Percentiles rank a stretch among this genome's conserved stretches.
phyloP scores from a whole-genome alignment of 1,140 invertebrate species.

The Apis mellifera region DNA sequence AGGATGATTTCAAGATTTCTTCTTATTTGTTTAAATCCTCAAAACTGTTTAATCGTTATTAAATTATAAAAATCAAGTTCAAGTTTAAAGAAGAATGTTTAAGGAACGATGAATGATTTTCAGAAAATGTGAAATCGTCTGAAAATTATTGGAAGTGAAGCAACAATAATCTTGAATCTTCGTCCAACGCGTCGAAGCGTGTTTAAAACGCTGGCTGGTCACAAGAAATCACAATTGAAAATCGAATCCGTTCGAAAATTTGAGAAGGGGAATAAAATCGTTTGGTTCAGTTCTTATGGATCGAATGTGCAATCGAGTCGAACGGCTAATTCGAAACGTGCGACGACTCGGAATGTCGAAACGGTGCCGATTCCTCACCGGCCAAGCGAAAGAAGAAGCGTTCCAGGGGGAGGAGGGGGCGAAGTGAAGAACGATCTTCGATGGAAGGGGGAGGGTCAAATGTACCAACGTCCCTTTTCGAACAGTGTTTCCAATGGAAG shows the following conservation, averaged over 20 bases:
- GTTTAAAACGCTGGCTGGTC: too few species aligned
- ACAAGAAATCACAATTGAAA: too few species aligned
- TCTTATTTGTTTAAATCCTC: too few species aligned
- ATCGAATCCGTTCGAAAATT: neutral
- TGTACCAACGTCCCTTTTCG: conserved; percentile 6
- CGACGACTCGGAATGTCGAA: conserved; percentile 75
- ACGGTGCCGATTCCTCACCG: conserved; percentile 60
- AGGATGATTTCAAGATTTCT: too few species aligned
- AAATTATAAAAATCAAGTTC: too few species aligned
- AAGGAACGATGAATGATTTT: too few species aligned
- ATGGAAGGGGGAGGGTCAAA: neutral
- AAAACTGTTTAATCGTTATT: too few species aligned
- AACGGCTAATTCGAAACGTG: conserved; percentile 80
- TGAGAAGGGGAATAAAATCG: conserved; percentile 45
- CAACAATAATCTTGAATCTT: too few species aligned
- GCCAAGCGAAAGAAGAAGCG: conserved; percentile 25
- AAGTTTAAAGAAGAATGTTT: too few species aligned
- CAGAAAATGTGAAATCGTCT: too few species aligned
- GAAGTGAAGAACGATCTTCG: conserved; percentile 44
- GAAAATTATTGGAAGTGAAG: too few species aligned
- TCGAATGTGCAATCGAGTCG: conserved; percentile 75
- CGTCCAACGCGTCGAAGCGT: too few species aligned
- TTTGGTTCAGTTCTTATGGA: conserved; percentile 71
- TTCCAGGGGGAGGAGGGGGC: neutral
- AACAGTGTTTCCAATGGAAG: conserved; percentile 1